Evolutionary conservation across 1,140 invertebrate genomes (phyloP).

Genomic region (Marisa cornuarietis): DNA sequence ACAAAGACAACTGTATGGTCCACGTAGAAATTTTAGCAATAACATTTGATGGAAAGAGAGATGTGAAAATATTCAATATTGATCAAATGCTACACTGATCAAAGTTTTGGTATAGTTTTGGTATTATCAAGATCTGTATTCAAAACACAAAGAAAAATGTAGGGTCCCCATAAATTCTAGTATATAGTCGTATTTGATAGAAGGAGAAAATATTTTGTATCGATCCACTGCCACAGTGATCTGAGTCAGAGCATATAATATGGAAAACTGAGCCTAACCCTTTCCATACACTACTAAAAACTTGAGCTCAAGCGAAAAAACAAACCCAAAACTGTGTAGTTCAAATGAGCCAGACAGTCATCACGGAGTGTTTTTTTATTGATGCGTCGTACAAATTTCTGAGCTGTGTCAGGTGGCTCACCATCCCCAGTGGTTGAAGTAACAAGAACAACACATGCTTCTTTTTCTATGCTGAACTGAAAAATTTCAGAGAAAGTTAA

Average conservation of each 20-base stretch:
- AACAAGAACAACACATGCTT: constrained; percentile 64
- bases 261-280: too few relatives aligned
- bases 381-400: constrained; percentile 67
- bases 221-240: too few relatives aligned
- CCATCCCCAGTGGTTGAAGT: constrained; percentile 71
- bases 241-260: too few relatives aligned
- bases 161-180: too few relatives aligned
- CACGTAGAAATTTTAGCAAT: too few relatives aligned
- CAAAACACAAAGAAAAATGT: not conserved
- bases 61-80: not conserved
- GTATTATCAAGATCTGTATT: not conserved
- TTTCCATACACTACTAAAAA: too few relatives aligned
- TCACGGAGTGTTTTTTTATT: constrained; percentile 60
- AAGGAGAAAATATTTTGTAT: too few relatives aligned
- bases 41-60: too few relatives aligned
- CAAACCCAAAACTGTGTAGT: constrained; percentile 68
- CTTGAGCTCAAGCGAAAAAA: too few relatives aligned
- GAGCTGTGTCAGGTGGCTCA: constrained; percentile 70
- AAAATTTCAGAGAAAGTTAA: constrained; percentile 24
- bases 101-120: not conserved
- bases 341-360: constrained; percentile 61
- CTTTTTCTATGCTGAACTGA: constrained; percentile 62
- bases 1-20: not conserved
- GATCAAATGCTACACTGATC: not conserved
- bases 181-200: too few relatives aligned